Conservation (phyloP, 2,797 vertebrate species). For the Choloepus didactylus region DNA sequence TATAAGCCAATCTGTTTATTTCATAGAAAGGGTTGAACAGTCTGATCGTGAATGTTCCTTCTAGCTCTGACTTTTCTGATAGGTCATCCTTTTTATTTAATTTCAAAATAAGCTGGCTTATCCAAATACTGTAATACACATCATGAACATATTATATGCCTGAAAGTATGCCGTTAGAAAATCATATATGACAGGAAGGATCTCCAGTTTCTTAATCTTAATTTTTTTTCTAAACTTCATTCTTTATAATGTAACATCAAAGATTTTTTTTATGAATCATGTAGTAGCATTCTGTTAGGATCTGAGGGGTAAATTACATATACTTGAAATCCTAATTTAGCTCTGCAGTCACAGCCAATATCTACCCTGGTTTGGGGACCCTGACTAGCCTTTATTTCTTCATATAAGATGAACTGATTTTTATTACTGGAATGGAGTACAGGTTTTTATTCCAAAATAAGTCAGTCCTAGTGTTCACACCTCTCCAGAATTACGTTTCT, state of each 20-base stretch:
- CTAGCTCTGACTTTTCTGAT: conserved; percentile 4
- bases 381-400: conserved; percentile 31
- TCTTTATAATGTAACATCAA: conserved; percentile 1
- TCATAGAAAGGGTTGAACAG: background rate
- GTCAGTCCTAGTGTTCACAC: conserved; percentile 34
- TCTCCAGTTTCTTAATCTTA: background rate
- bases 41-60: background rate
- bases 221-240: background rate
- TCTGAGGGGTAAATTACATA: background rate
- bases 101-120: conserved; percentile 29
- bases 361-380: background rate
- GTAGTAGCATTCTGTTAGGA: background rate
- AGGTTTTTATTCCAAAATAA: conserved; percentile 49
- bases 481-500: conserved; percentile 53
- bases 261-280: background rate
- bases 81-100: background rate
- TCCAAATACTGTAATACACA: background rate
- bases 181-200: background rate
- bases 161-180: conserved; percentile 9
- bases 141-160: background rate
- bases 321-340: conserved; percentile 17
- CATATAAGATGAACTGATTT: background rate
- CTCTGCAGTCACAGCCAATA: background rate
- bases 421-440: conserved; percentile 31
- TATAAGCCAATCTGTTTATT: background rate